Evolutionary conservation across 2,888 invertebrate genomes (phyloP).

Genomic region (Cephus pulcher): DNA sequence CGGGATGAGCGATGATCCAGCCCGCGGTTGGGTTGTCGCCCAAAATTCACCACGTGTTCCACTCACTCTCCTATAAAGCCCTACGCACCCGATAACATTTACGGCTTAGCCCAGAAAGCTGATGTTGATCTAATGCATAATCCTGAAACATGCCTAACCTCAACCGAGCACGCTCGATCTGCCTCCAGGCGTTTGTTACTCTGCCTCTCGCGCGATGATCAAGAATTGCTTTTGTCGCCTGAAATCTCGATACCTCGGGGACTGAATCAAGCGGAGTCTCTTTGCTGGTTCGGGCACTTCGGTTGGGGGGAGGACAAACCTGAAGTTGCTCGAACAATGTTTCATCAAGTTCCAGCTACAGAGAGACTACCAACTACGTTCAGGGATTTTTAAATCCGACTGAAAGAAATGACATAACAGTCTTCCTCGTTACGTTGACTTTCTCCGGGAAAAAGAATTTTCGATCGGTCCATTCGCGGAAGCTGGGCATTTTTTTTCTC

Average conservation of each 20-base stretch:
- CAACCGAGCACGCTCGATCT: neutral
- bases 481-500: neutral
- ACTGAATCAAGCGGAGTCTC: neutral
- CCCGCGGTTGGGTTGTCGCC: conserved; percentile 14
- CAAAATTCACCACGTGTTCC: conserved; percentile 5
- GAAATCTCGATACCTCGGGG: neutral
- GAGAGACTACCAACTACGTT: neutral
- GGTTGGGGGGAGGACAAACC: neutral
- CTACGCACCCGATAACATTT: neutral
- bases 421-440: neutral
- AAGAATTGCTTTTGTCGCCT: neutral
- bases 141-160: neutral
- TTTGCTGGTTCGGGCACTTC: neutral
- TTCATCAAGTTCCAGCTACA: neutral
- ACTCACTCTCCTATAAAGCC: neutral
- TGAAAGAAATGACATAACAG: neutral
- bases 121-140: neutral
- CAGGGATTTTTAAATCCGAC: too few relatives aligned
- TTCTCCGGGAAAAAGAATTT: neutral
- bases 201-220: neutral
- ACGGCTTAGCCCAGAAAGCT: neutral
- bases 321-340: neutral
- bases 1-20: conserved; percentile 2
- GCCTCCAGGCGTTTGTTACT: neutral
- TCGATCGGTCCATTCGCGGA: neutral